These are phyloP conservation scores for Bombus waltoni DNA, from an alignment of 1,140 invertebrate genomes.

Conservation along the genomic window DNA sequence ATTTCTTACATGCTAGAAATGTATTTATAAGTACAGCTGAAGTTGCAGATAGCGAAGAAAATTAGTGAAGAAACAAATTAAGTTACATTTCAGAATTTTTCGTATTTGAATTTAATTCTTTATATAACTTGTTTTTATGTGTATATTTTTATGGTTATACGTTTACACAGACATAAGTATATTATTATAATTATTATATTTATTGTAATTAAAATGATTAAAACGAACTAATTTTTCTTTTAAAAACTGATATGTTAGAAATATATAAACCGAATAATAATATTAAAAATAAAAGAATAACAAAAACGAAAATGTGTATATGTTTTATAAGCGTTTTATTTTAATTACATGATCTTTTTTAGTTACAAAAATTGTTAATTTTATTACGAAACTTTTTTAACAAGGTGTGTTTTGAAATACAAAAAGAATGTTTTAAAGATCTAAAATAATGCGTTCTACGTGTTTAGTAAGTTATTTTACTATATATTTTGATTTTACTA, in stretches of 20 bases:
- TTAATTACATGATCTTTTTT: background rate
- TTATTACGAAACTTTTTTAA: background rate
- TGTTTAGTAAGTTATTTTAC: background rate
- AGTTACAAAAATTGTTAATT: background rate
- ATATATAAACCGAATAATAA: background rate
- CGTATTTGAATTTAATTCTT: background rate
- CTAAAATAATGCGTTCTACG: background rate
- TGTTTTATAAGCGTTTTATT: background rate
- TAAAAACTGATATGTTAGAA: background rate
- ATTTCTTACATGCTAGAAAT: background rate
- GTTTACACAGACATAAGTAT: background rate
- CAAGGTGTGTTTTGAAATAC: background rate
- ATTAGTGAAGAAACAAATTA: background rate
- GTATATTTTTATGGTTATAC: background rate
- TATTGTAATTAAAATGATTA: conserved; percentile 9
- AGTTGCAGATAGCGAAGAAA: background rate
- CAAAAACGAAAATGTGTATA: conserved; percentile 12
- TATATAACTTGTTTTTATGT: background rate
- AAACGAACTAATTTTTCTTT: background rate
- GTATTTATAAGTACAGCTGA: background rate
- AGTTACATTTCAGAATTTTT: background rate
- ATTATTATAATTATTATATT: conserved; percentile 9
- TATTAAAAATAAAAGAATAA: conserved; percentile 7
- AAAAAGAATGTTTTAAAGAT: background rate
- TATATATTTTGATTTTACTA: background rate